Percentiles rank a stretch among this genome's conserved stretches.
These are phyloP conservation scores for Parochlus steinenii DNA, from an alignment of 2,888 invertebrate species.

Conservation along the genomic window DNA sequence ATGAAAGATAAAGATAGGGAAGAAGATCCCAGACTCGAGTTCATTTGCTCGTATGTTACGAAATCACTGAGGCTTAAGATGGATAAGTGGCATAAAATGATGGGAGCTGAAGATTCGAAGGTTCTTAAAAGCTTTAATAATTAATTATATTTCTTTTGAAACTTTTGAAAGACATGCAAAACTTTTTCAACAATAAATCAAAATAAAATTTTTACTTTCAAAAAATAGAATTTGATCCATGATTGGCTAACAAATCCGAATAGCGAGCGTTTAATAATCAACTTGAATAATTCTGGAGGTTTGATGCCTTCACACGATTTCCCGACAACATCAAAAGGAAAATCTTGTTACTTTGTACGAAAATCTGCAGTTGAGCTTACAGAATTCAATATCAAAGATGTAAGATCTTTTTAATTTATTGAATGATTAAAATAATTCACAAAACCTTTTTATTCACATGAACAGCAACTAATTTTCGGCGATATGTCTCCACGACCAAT, in stretches of 20 bases:
- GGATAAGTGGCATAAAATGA: conserved; percentile 80
- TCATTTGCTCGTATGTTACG: conserved; percentile 55
- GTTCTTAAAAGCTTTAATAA: conserved; percentile 5
- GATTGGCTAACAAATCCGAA: conserved; percentile 9
- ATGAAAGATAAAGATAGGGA: too few species aligned
- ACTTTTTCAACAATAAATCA: too few species aligned
- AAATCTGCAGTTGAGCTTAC: conserved; percentile 43
- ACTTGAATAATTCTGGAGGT: conserved; percentile 1
- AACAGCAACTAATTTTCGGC: conserved; percentile 43
- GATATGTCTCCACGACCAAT: conserved; percentile 55
- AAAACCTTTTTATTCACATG: conserved; percentile 1
- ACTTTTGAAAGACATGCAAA: too few species aligned
- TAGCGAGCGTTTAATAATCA: conserved; percentile 1
- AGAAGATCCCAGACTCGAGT: conserved; percentile 63
- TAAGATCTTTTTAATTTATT: conserved; percentile 14
- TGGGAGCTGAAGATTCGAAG: conserved; percentile 40
- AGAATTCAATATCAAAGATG: conserved; percentile 34
- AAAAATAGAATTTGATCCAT: conserved; percentile 1
- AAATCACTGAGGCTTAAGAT: conserved; percentile 62
- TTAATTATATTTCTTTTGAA: conserved; percentile 2
- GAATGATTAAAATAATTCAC: not conserved
- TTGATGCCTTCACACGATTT: conserved; percentile 28
- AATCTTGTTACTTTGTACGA: conserved; percentile 63
- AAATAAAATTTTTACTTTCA: too few species aligned
- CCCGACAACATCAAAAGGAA: conserved; percentile 41